Conservation (phyloP, 2,797 vertebrate species). For the Octomys mimax region DNA sequence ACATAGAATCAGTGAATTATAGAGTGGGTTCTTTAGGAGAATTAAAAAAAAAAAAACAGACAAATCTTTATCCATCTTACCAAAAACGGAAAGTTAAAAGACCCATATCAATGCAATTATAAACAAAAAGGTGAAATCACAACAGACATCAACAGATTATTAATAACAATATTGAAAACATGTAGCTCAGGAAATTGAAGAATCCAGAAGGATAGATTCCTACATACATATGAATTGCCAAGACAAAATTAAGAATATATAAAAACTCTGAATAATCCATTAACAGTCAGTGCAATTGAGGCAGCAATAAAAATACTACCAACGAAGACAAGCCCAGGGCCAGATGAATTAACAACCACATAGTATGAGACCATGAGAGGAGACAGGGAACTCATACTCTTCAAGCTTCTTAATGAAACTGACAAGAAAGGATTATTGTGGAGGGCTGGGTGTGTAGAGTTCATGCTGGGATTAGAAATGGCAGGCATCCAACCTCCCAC, state of each 20-base stretch:
- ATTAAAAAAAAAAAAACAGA: no score
- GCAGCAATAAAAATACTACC: not conserved
- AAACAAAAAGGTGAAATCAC: not conserved
- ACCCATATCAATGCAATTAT: not conserved
- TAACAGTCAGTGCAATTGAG: not conserved
- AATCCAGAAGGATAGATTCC: not conserved
- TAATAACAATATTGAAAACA: not conserved
- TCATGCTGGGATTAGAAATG: not conserved
- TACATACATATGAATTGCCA: not conserved
- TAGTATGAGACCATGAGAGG: not conserved
- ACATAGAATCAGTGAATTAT: no score
- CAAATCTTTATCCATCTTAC: no score
- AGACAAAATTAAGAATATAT: not conserved
- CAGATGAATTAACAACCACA: not conserved
- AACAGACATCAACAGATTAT: not conserved
- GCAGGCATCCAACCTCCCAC: not conserved
- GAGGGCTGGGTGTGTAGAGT: not conserved
- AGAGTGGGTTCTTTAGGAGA: no score
- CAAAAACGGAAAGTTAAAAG: no score
- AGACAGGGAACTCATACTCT: not conserved
- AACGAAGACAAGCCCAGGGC: not conserved
- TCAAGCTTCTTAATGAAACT: not conserved
- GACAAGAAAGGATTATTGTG: not conserved
- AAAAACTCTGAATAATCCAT: not conserved
- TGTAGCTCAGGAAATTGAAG: not conserved